Evolutionary conservation across 53 echinoderm and acorn worm genomes (phyloP).

Genomic region (Echinometra lucunter): DNA sequence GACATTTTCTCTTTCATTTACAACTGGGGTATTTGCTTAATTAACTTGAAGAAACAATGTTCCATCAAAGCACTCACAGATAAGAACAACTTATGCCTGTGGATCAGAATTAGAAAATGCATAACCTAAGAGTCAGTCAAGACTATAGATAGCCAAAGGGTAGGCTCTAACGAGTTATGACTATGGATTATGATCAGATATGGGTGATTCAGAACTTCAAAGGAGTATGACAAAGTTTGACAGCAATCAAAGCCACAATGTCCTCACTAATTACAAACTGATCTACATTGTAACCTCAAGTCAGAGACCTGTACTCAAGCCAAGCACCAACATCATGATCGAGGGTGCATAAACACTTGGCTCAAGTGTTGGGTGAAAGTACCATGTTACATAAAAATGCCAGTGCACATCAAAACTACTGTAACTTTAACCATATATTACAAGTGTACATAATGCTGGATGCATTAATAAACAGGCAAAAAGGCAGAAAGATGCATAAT

Average conservation of each 20-base stretch:
- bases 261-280: constrained; percentile 32
- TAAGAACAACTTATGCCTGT: background rate
- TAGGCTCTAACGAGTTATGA: background rate
- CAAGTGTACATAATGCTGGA: too few species aligned
- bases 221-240: constrained; percentile 24
- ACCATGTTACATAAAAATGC: background rate
- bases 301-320: background rate
- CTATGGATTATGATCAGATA: background rate
- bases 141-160: background rate
- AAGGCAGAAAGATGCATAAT: background rate
- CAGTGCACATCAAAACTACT: background rate
- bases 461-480: too few species aligned
- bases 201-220: background rate
- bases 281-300: background rate
- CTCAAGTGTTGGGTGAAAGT: too few species aligned
- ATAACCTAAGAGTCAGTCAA: background rate
- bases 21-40: background rate
- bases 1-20: background rate
- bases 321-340: background rate
- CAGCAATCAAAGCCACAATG: constrained; percentile 12
- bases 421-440: too few species aligned
- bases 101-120: background rate
- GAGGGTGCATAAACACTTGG: background rate
- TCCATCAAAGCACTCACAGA: background rate
- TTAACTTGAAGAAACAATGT: background rate